Conservation (phyloP, 2,113 vertebrate genomes). For the Montifringilla adamsi region DNA sequence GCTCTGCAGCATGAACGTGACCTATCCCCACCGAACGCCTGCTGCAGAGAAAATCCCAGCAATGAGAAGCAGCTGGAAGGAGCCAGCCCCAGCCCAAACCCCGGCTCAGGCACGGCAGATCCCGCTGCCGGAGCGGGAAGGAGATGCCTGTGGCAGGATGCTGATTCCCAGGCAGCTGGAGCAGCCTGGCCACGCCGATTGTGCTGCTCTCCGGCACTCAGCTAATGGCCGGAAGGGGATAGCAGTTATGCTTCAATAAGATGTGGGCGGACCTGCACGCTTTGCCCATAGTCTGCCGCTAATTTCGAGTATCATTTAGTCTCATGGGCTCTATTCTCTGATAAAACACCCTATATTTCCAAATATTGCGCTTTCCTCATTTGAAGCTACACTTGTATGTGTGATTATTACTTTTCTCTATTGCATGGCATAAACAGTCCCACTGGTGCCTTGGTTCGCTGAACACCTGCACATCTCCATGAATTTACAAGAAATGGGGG, state of each 20-base stretch:
- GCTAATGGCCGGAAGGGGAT: conserved; percentile 4
- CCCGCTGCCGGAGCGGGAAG: fast-evolving
- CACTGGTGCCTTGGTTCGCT: not conserved
- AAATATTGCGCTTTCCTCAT: not conserved
- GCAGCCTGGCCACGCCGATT: not conserved
- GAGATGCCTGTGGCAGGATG: not conserved
- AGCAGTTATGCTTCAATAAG: not conserved
- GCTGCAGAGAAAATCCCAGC: not conserved
- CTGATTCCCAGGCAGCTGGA: conserved; percentile 16
- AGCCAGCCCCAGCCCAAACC: not conserved
- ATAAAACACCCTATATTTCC: not conserved
- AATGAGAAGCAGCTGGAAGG: not conserved
- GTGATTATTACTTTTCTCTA: not conserved
- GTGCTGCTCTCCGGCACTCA: not conserved
- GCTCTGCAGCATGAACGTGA: not conserved
- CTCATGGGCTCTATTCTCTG: not conserved
- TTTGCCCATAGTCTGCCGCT: not conserved
- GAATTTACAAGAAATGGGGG: not conserved
- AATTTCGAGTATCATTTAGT: not conserved
- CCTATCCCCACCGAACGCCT: fast-evolving
- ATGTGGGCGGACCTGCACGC: not conserved
- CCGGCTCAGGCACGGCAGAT: not conserved
- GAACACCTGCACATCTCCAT: not conserved
- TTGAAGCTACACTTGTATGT: not conserved
- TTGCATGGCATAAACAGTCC: fast-evolving